Conservation (phyloP, 2,888 invertebrate genomes). For the Candidula unifasciata region DNA sequence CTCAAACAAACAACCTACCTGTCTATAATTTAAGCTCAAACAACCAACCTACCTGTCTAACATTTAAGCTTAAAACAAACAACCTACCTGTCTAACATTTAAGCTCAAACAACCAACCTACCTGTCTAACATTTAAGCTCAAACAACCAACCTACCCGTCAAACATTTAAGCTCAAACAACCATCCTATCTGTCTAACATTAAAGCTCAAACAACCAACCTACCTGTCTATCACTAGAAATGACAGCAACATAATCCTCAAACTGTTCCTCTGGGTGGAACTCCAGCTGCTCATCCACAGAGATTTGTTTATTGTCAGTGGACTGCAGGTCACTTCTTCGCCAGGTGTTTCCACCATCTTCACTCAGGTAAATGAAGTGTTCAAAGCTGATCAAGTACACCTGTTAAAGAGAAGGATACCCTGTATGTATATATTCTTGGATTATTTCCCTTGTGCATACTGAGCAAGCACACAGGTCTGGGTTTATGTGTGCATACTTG, state of each 20-base stretch:
- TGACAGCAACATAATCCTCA: slow-evolving; percentile 57
- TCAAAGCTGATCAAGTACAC: slow-evolving; percentile 64
- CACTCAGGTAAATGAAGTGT: slow-evolving; percentile 60
- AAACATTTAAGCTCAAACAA: neutral
- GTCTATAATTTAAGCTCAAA: too few relatives aligned
- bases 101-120: neutral
- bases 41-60: too few relatives aligned
- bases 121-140: neutral
- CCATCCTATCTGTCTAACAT: too few relatives aligned
- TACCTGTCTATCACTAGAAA: slow-evolving; percentile 52
- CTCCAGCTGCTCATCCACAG: slow-evolving; percentile 55
- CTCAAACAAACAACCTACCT: too few relatives aligned
- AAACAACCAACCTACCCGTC: neutral
- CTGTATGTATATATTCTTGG: neutral
- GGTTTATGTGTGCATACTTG: too few relatives aligned
- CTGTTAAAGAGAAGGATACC: slow-evolving; percentile 56
- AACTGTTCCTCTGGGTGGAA: slow-evolving; percentile 60
- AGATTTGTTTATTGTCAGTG: slow-evolving; percentile 22
- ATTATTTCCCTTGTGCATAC: neutral
- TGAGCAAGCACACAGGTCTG: neutral
- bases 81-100: neutral
- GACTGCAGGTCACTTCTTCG: slow-evolving; percentile 42
- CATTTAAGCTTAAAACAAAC: too few relatives aligned
- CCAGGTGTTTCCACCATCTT: slow-evolving; percentile 63
- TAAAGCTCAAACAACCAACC: neutral